These are phyloP conservation scores for Leucopsar rothschildi DNA, from an alignment of 2,113 vertebrate species.

Conservation along the genomic window DNA sequence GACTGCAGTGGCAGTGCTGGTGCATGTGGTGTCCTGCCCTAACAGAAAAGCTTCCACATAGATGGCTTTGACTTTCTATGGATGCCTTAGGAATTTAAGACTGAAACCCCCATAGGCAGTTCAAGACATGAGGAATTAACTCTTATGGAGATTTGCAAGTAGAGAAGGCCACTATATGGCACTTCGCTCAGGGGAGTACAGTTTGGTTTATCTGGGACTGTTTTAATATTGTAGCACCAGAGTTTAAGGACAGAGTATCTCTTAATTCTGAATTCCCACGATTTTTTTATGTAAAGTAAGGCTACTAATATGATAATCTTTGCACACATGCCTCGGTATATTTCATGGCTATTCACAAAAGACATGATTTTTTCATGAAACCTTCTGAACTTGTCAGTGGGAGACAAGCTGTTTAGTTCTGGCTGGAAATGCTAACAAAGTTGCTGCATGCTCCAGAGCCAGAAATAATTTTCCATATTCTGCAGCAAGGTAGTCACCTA, in stretches of 20 bases:
- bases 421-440: not conserved
- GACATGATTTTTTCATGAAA: not conserved
- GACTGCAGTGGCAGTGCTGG: not conserved
- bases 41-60: not conserved
- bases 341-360: not conserved
- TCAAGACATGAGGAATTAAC: not conserved
- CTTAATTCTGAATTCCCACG: not conserved
- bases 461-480: not conserved
- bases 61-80: not conserved
- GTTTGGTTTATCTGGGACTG: not conserved
- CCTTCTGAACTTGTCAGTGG: not conserved
- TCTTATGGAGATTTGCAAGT: not conserved
- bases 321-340: not conserved
- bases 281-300: not conserved
- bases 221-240: not conserved
- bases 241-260: not conserved
- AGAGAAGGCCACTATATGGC: not conserved
- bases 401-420: slow-evolving; percentile 6
- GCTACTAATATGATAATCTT: not conserved
- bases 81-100: not conserved
- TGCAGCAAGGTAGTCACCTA: not conserved
- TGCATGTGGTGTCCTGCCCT: not conserved
- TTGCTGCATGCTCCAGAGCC: not conserved
- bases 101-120: not conserved
- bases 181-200: not conserved